These are phyloP conservation scores for Frankliniella intonsa DNA, from an alignment of 2,888 invertebrate species.

Conservation along the genomic window DNA sequence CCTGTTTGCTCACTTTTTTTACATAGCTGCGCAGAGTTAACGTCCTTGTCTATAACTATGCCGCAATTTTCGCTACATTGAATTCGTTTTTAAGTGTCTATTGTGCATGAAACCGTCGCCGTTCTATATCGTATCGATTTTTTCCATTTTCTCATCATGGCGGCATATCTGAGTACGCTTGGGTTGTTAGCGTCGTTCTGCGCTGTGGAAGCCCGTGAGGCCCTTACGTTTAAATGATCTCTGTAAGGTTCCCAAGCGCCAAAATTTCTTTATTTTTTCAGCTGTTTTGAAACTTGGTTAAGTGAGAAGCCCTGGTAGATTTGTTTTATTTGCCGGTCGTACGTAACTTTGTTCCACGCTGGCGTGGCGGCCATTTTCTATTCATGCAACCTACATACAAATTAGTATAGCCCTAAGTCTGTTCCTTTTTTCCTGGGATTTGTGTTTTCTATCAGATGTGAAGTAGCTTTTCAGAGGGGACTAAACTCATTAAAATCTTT, in stretches of 20 bases:
- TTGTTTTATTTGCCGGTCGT: not conserved
- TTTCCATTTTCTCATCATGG: constrained; percentile 11
- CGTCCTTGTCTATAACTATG: not conserved
- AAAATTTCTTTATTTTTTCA: not conserved
- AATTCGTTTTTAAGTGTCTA: not conserved
- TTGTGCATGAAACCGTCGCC: constrained; percentile 7
- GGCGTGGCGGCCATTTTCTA: constrained; percentile 24
- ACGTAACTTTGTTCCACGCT: constrained; percentile 2
- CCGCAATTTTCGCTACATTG: not conserved
- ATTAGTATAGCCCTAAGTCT: not conserved
- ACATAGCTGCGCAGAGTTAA: not conserved
- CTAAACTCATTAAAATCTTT: not conserved
- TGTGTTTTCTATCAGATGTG: not conserved
- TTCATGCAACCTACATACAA: constrained; percentile 5
- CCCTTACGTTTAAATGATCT: not conserved
- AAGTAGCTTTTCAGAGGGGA: constrained; percentile 13
- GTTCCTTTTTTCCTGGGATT: not conserved
- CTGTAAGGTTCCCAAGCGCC: not conserved
- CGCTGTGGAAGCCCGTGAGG: not conserved
- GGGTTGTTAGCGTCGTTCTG: constrained; percentile 13
- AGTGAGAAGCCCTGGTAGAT: constrained; percentile 12
- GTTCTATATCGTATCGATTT: constrained; percentile 8
- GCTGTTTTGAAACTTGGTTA: constrained; percentile 20
- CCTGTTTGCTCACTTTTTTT: not conserved
- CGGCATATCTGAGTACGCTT: constrained; percentile 11